Base-by-base conservation (phyloP, 2,888 invertebrate species). In the Pycnomerus fuliginosus region DNA sequence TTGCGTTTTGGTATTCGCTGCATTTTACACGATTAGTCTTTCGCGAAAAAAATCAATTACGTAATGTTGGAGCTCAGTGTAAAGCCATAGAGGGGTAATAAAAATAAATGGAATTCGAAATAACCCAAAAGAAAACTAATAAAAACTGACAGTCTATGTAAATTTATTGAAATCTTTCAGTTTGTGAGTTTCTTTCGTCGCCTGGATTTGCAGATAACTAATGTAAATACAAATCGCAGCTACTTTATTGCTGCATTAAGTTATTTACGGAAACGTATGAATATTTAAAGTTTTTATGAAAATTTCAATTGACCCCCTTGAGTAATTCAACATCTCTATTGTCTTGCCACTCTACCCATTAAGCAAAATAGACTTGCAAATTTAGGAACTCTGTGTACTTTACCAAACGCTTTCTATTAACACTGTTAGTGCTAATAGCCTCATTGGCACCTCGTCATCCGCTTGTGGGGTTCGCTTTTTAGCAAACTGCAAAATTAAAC, bases 171-270 rank as follows among this genome's bases (percentile, higher is more conserved):
- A 64, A 64, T 63, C 62, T 60, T 59, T 53, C 54, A 43, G 49
- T 48, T 37, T 37, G 44, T 30, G 42, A 46, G 47, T 52, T 52
- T 57, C 50, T 55, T 46, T 50, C 34, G 28, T 38, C 39, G 27
- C 32, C 34, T 48, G 61, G 60, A 60, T 61, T 61, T 61, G 50
- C 54, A 60, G 57, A 63, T 63, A 65, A 63, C 60, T 62, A 63
- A 65, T 64, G 65, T 65, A 65, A 65, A 65, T 64, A 63, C 55
- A 62, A 61, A 63, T 64, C 53, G 60, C 52, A 54, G 54, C 57
- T 47, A 52, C 50, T 52, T 50, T 52, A 29, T 41, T 35, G 37
- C 44, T 44, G 40, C 55, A 46, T 55, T 53, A 53, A 52, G 52
- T 58, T 58, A 51, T 48, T 35, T 16, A 30, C 25, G 23, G 37